A percentile compares a stretch with the other conserved stretches of the same genome.
Evolutionary conservation across 1,140 invertebrate species (phyloP).

Genomic region (Drosophila lacteicornis): DNA sequence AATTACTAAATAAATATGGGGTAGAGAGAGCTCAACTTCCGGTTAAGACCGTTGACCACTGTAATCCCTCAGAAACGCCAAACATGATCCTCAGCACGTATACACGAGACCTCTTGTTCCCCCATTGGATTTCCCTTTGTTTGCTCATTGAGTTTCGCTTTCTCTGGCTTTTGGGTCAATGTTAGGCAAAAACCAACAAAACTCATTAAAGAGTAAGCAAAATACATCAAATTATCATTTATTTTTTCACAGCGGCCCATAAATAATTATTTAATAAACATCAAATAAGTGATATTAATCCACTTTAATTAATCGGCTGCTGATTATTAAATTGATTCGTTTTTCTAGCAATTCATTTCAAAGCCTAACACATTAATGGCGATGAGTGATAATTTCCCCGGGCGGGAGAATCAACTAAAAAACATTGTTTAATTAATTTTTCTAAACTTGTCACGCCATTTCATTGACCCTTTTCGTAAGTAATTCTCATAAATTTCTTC

Average conservation of each 20-base stretch:
- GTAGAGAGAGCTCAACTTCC: slow-evolving; percentile 8
- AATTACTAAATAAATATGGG: no score
- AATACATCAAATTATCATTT: not conserved
- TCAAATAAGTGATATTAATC: not conserved
- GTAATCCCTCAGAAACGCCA: slow-evolving; percentile 5
- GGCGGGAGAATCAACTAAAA: not conserved
- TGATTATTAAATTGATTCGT: not conserved
- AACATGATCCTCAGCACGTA: slow-evolving; percentile 62
- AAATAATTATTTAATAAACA: not conserved
- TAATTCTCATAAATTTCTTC: slow-evolving; percentile 18
- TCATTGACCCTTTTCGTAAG: slow-evolving; percentile 1
- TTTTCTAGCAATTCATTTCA: not conserved
- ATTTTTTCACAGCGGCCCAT: not conserved
- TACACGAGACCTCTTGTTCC: slow-evolving; percentile 16
- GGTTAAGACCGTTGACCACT: slow-evolving; percentile 6
- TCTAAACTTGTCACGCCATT: not conserved
- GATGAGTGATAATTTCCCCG: not conserved
- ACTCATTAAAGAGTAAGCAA: not conserved
- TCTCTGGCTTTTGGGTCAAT: slow-evolving; percentile 40
- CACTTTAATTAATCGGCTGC: slow-evolving; percentile 1
- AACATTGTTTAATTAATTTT: slow-evolving; percentile 1
- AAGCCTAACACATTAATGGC: not conserved
- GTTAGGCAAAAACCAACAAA: slow-evolving; percentile 15
- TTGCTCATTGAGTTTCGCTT: slow-evolving; percentile 14
- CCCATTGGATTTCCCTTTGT: slow-evolving; percentile 8